phyloP scores from a whole-genome alignment of 2,797 vertebrate genomes.

The Chelidonichthys spinosus region DNA sequence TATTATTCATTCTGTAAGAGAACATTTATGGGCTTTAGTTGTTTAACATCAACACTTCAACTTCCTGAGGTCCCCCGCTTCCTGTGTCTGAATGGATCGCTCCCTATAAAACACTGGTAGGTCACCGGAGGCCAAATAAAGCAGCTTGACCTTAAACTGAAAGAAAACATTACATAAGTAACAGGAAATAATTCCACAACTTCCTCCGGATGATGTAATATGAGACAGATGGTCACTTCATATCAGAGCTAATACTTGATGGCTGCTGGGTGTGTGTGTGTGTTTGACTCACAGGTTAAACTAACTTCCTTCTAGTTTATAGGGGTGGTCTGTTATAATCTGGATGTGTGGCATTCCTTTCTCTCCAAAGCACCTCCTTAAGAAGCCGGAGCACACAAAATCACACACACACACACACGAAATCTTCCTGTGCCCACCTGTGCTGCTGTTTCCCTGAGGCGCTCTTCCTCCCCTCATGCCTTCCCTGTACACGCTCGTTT shows the following conservation, averaged over 20 bases:
- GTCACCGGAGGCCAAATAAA: conserved; percentile 58
- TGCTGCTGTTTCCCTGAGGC: conserved; percentile 64
- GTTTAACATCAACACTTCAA: conserved; percentile 54
- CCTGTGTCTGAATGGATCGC: conserved; percentile 49
- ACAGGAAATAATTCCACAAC: conserved; percentile 59
- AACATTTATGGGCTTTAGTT: conserved; percentile 39
- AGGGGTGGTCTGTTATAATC: conserved; percentile 77
- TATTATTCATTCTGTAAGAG: conserved; percentile 15
- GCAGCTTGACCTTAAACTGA: conserved; percentile 61
- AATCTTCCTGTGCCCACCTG: conserved; percentile 65
- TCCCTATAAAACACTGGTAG: conserved; percentile 60
- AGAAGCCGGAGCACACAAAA: conserved; percentile 51
- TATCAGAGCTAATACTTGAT: conserved; percentile 31
- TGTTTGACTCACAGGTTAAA: conserved; percentile 52
- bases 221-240: conserved; percentile 47
- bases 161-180: conserved; percentile 66
- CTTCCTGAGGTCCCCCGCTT: conserved; percentile 57
- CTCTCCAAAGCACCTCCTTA: conserved; percentile 63
- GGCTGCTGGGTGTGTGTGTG: conserved; percentile 39
- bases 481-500: conserved; percentile 37
- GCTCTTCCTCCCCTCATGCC: conserved; percentile 49
- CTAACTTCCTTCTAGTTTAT: conserved; percentile 65
- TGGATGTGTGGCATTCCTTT: conserved; percentile 77
- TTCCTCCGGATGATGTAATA: conserved; percentile 56
- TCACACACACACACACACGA: conserved; percentile 21